A percentile compares a stretch with the other conserved stretches of the same genome.
Conservation (phyloP, 2,888 invertebrate species). For the Poecilus cupreus region DNA sequence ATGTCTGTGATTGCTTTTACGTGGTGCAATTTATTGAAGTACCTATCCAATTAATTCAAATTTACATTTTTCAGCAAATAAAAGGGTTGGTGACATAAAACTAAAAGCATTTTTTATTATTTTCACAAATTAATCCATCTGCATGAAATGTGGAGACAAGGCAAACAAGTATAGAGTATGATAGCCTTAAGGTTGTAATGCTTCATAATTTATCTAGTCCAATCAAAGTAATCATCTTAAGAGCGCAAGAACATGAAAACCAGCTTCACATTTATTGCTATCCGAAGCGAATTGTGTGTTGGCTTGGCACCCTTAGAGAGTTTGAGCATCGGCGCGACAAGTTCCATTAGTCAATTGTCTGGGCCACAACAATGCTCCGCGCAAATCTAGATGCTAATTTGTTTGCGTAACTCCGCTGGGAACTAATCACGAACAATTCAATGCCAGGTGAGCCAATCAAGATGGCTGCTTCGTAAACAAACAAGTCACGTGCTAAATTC, state of each 20-base stretch:
- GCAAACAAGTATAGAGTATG: too few relatives aligned
- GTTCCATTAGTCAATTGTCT: slow-evolving; percentile 54
- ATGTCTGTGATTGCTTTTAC: slow-evolving; percentile 35
- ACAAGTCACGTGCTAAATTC: slow-evolving; percentile 53
- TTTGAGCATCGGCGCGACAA: slow-evolving; percentile 44
- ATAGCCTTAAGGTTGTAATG: background rate
- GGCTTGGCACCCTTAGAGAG: slow-evolving; percentile 16
- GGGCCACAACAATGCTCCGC: slow-evolving; percentile 45
- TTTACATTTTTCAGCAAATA: slow-evolving; percentile 36
- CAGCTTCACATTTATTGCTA: slow-evolving; percentile 14
- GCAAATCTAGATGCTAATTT: slow-evolving; percentile 59
- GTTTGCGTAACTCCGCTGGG: slow-evolving; percentile 55
- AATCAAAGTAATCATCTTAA: slow-evolving; percentile 37
- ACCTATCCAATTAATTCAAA: slow-evolving; percentile 48
- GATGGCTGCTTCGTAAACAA: slow-evolving; percentile 53
- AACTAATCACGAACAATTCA: slow-evolving; percentile 55
- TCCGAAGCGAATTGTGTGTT: background rate
- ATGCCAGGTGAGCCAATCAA: slow-evolving; percentile 57
- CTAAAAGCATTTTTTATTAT: background rate
- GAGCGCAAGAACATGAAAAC: background rate
- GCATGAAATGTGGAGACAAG: too few relatives aligned
- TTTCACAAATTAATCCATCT: background rate
- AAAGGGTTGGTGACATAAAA: background rate
- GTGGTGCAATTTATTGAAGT: slow-evolving; percentile 39
- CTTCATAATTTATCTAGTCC: slow-evolving; percentile 24